A percentile compares a stretch with the other conserved stretches of the same genome.
Evolutionary conservation across 2,888 invertebrate genomes (phyloP).

Genomic region (Melikaiella ostensackeni): DNA sequence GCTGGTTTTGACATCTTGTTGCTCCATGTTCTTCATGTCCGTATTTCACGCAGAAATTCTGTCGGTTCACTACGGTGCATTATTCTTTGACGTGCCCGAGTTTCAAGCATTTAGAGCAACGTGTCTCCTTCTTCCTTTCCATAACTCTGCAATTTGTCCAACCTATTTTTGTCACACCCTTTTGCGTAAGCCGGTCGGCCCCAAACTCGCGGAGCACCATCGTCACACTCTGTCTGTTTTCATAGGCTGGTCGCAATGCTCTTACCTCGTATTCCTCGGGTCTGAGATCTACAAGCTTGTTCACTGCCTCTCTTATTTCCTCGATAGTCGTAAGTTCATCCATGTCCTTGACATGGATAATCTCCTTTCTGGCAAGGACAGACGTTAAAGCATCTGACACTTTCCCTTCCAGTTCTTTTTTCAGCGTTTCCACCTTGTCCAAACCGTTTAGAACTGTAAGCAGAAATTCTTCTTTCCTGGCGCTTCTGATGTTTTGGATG

Average conservation of each 20-base stretch:
- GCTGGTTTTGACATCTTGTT: not conserved
- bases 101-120: too few species aligned
- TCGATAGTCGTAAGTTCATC: constrained; percentile 44
- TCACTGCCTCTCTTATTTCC: constrained; percentile 36
- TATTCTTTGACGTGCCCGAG: not conserved
- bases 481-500: too few species aligned
- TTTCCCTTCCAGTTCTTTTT: constrained; percentile 39
- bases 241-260: constrained; percentile 45
- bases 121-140: too few species aligned
- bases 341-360: constrained; percentile 48
- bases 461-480: too few species aligned
- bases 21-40: not conserved
- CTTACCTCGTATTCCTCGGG: constrained; percentile 43
- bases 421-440: constrained; percentile 40
- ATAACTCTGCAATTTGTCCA: too few species aligned
- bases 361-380: not conserved
- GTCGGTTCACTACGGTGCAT: not conserved
- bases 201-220: too few species aligned
- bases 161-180: too few species aligned
- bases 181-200: too few species aligned
- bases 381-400: constrained; percentile 34
- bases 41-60: not conserved
- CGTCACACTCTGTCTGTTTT: not conserved
- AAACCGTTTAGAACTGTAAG: too few species aligned
- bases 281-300: constrained; percentile 4